Evolutionary conservation across 2,888 invertebrate genomes (phyloP).

Genomic region (Marronus borbonicus): DNA sequence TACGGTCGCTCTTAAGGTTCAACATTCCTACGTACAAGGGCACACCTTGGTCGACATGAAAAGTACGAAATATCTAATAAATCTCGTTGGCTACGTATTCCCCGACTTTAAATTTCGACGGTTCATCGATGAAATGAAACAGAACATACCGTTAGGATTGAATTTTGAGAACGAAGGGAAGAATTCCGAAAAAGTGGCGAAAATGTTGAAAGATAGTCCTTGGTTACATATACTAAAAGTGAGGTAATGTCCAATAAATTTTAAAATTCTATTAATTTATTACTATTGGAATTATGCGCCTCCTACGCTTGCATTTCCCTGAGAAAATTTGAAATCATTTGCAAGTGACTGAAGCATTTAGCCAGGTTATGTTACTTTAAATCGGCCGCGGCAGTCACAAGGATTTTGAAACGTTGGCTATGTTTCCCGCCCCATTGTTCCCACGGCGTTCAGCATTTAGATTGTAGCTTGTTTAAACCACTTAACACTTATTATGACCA

Average conservation of each 20-base stretch:
- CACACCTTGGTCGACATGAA: constrained; percentile 94
- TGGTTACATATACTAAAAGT: constrained; percentile 84
- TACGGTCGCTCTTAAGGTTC: constrained; percentile 96
- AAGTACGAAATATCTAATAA: constrained; percentile 94
- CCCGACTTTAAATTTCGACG: constrained; percentile 97
- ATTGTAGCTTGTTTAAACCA: too few relatives aligned
- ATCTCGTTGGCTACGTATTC: constrained; percentile 87
- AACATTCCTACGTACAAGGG: constrained; percentile 91
- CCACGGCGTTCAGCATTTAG: too few relatives aligned
- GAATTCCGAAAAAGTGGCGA: constrained; percentile 89
- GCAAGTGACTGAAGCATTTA: too few relatives aligned
- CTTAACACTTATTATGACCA: too few relatives aligned
- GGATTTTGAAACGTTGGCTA: too few relatives aligned
- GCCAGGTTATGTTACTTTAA: too few relatives aligned
- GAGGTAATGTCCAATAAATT: constrained; percentile 57
- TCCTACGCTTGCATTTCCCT: too few relatives aligned
- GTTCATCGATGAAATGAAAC: constrained; percentile 96
- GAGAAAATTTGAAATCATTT: too few relatives aligned
- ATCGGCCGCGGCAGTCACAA: too few relatives aligned
- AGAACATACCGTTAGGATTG: constrained; percentile 91
- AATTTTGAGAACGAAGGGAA: constrained; percentile 92
- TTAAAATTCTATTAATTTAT: too few relatives aligned
- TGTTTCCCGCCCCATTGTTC: too few relatives aligned
- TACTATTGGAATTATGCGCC: too few relatives aligned
- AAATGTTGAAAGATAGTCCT: constrained; percentile 77